Conservation (phyloP, 1,140 invertebrate species). For the Cheumatopsyche charites region DNA sequence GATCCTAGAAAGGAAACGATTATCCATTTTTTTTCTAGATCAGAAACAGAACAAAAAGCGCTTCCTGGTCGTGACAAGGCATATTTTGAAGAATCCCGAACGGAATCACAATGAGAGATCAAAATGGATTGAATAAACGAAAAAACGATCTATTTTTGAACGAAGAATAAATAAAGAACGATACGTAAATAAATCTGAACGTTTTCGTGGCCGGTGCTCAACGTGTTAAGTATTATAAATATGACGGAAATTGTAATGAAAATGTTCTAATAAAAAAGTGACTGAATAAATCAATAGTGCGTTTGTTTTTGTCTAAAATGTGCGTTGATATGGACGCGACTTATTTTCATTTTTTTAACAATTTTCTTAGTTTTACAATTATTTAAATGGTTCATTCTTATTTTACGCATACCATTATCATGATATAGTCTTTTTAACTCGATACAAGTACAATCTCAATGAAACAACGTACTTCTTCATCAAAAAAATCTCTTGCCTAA, state of each 20-base stretch:
- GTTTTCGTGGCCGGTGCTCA: no score
- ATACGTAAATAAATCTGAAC: no score
- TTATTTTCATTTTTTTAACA: neutral
- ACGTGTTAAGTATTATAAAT: no score
- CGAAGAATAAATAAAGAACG: no score
- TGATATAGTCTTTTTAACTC: no score
- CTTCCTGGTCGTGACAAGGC: constrained; percentile 4
- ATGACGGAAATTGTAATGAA: neutral
- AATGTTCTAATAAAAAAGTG: neutral
- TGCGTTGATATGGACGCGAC: neutral
- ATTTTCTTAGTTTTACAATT: no score
- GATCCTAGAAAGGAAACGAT: constrained; percentile 35
- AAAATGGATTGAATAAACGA: neutral
- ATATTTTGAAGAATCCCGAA: constrained; percentile 14
- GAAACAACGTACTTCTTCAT: no score
- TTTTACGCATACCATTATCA: no score
- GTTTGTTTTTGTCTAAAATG: neutral
- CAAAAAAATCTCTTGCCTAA: no score
- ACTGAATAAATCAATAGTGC: neutral
- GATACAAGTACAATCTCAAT: no score
- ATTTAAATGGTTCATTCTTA: no score
- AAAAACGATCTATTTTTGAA: neutral
- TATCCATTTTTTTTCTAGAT: constrained; percentile 19
- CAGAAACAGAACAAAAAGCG: neutral
- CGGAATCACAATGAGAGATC: constrained; percentile 14